Conservation (phyloP, 2,888 invertebrate genomes). For the Thereva unica region DNA sequence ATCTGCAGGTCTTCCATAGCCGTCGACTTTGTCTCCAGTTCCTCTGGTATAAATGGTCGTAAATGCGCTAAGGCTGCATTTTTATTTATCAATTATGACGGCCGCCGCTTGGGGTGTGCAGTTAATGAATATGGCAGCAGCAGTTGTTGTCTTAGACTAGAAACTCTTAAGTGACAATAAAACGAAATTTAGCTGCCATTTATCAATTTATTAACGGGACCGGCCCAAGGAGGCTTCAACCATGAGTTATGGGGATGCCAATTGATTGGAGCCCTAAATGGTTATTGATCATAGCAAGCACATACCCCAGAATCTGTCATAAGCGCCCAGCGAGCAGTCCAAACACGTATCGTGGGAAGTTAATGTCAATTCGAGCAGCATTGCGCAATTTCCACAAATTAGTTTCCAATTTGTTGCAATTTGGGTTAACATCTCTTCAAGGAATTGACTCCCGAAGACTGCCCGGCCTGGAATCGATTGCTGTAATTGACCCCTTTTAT, state of each 20-base stretch:
- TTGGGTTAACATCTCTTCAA: neutral
- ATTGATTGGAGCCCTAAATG: conserved; percentile 24
- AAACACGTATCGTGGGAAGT: conserved; percentile 18
- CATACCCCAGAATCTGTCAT: conserved; percentile 2
- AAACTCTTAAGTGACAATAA: conserved; percentile 15
- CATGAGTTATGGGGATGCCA: conserved; percentile 24
- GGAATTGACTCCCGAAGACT: no score
- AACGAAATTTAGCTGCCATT: conserved; percentile 31
- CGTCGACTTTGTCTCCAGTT: conserved; percentile 9
- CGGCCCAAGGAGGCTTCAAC: conserved; percentile 1
- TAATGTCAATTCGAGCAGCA: neutral
- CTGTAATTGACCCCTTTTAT: no score
- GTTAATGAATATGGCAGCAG: conserved; percentile 6
- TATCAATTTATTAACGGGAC: conserved; percentile 27
- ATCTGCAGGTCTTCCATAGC: conserved; percentile 8
- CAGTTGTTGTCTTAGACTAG: neutral
- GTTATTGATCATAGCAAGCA: conserved; percentile 18
- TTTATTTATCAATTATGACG: conserved; percentile 33
- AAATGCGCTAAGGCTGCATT: conserved; percentile 22
- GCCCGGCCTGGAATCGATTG: no score
- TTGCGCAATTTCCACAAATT: conserved; percentile 28
- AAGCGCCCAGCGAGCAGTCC: neutral
- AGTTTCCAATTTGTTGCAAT: neutral
- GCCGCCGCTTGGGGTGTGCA: neutral
- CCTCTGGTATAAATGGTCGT: neutral